A percentile compares a stretch with the other conserved stretches of the same genome.
Conservation (phyloP, 1,140 invertebrate genomes). For the Leptinotarsa defecta region DNA sequence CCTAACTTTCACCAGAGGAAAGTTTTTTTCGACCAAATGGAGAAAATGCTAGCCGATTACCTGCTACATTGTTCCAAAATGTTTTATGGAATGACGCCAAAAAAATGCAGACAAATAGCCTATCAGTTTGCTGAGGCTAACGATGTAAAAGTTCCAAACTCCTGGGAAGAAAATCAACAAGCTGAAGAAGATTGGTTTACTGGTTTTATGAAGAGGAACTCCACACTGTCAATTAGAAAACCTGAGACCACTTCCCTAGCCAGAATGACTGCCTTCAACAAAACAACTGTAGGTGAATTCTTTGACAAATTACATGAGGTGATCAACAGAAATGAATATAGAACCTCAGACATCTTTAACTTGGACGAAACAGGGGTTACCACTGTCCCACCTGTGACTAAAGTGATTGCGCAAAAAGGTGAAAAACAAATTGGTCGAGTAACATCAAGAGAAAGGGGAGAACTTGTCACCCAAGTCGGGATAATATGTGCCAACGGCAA, state of each 20-base stretch:
- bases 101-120: neutral
- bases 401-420: neutral
- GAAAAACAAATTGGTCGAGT: neutral
- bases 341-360: neutral
- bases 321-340: neutral
- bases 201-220: conserved; percentile 27
- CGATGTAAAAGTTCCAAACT: conserved; percentile 18
- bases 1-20: neutral
- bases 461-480: conserved; percentile 9
- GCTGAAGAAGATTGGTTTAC: conserved; percentile 23
- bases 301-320: conserved; percentile 11
- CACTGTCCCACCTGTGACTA: neutral
- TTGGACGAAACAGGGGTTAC: neutral
- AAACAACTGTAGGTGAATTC: neutral
- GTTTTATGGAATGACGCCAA: neutral
- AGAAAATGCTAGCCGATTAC: neutral
- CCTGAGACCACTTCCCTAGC: conserved; percentile 27
- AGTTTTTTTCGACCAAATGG: neutral
- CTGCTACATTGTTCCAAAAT: conserved; percentile 1
- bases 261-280: conserved; percentile 22
- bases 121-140: neutral
- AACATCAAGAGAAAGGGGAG: conserved; percentile 11
- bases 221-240: conserved; percentile 16
- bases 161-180: conserved; percentile 20
- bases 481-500: conserved; percentile 8